These are phyloP conservation scores for Oconnorella tubifera DNA, from an alignment of 2,888 invertebrate species.

Conservation along the genomic window DNA sequence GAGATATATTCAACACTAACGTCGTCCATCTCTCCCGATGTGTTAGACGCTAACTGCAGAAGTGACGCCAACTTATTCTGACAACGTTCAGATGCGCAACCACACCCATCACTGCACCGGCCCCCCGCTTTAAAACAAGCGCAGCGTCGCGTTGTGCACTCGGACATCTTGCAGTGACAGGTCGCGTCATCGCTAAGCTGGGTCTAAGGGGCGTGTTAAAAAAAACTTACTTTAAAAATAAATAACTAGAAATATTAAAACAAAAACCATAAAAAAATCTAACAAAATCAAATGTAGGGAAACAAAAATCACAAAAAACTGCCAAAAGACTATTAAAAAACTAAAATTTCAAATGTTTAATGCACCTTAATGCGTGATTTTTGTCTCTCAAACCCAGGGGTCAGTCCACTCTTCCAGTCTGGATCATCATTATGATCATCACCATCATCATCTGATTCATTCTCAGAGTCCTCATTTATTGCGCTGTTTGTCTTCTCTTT, in stretches of 20 bases:
- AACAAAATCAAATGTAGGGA: too few species aligned
- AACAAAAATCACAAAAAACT: too few species aligned
- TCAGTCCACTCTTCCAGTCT: conserved; percentile 9
- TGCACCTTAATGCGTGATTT: too few species aligned
- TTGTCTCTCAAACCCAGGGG: conserved; percentile 13
- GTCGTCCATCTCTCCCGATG: too few species aligned
- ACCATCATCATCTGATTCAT: neutral
- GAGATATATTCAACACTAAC: too few species aligned
- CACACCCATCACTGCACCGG: conserved; percentile 2
- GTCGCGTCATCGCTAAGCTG: neutral
- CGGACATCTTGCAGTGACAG: neutral
- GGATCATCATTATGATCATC: conserved; percentile 13
- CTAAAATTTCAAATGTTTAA: neutral
- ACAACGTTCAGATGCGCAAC: neutral
- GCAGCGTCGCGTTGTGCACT: conserved; percentile 9
- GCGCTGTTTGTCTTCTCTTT: neutral
- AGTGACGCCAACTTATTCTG: too few species aligned
- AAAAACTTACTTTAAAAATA: too few species aligned
- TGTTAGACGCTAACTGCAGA: too few species aligned
- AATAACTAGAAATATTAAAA: too few species aligned
- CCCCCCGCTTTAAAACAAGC: conserved; percentile 8
- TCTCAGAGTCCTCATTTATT: neutral
- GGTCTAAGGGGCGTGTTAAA: too few species aligned
- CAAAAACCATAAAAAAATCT: too few species aligned
- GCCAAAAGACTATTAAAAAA: too few species aligned